A percentile compares a stretch with the other conserved stretches of the same genome.
These are phyloP conservation scores for Diadegma fenestrale DNA, from an alignment of 2,888 invertebrate species.

Conservation along the genomic window DNA sequence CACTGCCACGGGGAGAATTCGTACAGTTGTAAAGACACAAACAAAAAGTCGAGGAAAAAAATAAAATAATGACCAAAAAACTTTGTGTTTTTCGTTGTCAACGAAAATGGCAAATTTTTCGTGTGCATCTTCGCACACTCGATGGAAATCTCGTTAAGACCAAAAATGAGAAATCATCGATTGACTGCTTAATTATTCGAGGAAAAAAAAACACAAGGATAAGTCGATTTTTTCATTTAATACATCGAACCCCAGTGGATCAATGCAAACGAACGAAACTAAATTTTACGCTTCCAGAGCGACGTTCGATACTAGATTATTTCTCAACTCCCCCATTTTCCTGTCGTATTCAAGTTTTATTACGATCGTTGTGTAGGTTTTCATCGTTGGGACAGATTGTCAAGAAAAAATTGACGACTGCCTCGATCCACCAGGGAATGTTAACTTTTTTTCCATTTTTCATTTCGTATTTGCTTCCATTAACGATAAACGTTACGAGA, in stretches of 20 bases:
- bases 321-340: neutral
- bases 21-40: constrained; percentile 43
- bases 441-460: neutral
- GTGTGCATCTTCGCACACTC: constrained; percentile 12
- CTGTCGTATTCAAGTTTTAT: neutral
- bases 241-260: neutral
- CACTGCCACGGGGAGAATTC: constrained; percentile 60
- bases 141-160: constrained; percentile 21
- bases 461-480: constrained; percentile 36
- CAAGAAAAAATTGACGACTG: neutral
- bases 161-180: constrained; percentile 3
- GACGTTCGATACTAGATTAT: no score
- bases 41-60: constrained; percentile 4
- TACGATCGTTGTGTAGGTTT: neutral
- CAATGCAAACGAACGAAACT: neutral
- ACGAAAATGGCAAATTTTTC: constrained; percentile 37
- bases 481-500: constrained; percentile 59
- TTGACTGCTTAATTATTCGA: constrained; percentile 8
- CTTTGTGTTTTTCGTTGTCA: constrained; percentile 9
- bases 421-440: constrained; percentile 5
- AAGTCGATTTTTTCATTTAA: constrained; percentile 22
- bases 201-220: neutral
- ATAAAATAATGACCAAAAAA: constrained; percentile 13
- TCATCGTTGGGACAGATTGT: neutral
- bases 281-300: neutral